Conservation (phyloP, 1,140 invertebrate species). For the Dolichoris vasculosae region DNA sequence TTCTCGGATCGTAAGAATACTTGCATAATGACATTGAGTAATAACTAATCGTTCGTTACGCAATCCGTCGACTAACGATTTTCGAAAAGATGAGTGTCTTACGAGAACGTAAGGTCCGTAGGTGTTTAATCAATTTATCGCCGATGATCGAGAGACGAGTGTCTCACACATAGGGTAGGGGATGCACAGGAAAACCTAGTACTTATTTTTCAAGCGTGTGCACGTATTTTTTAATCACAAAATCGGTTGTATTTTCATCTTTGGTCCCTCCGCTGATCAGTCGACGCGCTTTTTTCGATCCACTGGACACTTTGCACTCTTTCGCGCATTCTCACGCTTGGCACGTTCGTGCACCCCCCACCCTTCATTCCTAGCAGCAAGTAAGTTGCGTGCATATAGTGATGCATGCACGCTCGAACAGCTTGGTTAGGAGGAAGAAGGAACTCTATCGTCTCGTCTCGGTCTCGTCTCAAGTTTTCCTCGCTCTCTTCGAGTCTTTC, state of each 20-base stretch:
- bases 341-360: constrained; percentile 30
- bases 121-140: too few species aligned
- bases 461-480: constrained; percentile 35
- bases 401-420: constrained; percentile 1
- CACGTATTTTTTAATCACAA: constrained; percentile 12
- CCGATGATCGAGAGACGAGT: too few species aligned
- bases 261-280: too few species aligned
- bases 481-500: not conserved
- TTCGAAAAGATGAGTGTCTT: too few species aligned
- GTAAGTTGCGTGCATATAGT: not conserved
- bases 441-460: constrained; percentile 43
- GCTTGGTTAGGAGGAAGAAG: not conserved
- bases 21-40: constrained; percentile 55
- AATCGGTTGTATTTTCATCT: not conserved
- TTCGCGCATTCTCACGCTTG: constrained; percentile 36
- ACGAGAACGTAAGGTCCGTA: too few species aligned
- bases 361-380: not conserved
- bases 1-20: constrained; percentile 36
- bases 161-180: too few species aligned
- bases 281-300: constrained; percentile 36
- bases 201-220: too few species aligned
- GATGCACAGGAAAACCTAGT: too few species aligned
- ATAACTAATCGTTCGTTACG: constrained; percentile 21
- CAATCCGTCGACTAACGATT: constrained; percentile 30
- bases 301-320: not conserved